These are phyloP conservation scores for Astreopora myriophthalma DNA, from an alignment of 64 coral and sea anemone species.

Conservation along the genomic window DNA sequence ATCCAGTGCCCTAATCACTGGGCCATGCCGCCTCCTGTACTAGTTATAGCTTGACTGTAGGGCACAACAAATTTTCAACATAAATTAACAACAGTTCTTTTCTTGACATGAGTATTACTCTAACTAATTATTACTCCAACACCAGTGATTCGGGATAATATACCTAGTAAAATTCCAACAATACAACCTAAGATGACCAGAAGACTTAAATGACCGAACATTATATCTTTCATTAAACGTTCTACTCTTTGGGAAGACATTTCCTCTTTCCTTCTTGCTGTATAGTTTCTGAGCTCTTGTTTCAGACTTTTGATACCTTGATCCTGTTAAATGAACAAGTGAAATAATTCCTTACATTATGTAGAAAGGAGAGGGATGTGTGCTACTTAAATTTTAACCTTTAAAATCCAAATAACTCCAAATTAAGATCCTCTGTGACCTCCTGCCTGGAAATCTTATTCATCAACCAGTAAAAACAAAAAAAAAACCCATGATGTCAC, in stretches of 20 bases:
- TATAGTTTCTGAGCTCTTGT: conserved; percentile 40
- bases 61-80: no score
- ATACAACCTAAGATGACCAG: conserved; percentile 42
- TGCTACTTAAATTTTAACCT: background rate
- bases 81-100: no score
- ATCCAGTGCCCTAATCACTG: no score
- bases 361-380: background rate
- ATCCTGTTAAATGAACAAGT: conserved; percentile 9
- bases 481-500: no score
- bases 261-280: background rate
- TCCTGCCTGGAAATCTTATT: background rate
- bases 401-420: no score
- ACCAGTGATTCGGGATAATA: conserved; percentile 47
- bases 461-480: no score
- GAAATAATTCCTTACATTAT: background rate
- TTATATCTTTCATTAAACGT: conserved; percentile 32
- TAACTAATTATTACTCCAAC: conserved; percentile 33
- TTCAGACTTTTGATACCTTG: conserved; percentile 2
- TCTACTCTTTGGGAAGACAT: background rate
- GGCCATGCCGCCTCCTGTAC: no score
- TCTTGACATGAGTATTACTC: background rate
- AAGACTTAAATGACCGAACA: conserved; percentile 55
- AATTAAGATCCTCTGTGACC: background rate
- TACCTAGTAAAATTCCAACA: conserved; percentile 52
- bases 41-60: no score